These are phyloP conservation scores for Tiliqua scincoides DNA, from an alignment of 2,113 vertebrate species.

Conservation along the genomic window DNA sequence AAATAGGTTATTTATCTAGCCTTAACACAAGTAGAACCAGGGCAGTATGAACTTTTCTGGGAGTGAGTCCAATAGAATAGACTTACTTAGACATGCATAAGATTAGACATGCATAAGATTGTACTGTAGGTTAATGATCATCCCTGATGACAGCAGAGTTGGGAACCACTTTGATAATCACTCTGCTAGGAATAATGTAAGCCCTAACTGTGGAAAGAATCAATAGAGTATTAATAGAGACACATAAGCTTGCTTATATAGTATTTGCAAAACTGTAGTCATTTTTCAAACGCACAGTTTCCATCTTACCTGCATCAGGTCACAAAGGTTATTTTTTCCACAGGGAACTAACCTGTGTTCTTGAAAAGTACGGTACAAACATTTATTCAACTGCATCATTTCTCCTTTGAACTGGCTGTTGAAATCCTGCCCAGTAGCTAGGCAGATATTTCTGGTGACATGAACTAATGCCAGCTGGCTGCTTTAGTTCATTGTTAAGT, in stretches of 20 bases:
- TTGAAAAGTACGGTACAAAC: not conserved
- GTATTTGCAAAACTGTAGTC: not conserved
- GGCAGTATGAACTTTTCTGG: too few relatives aligned
- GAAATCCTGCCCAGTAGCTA: too few relatives aligned
- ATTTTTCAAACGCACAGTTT: too few relatives aligned
- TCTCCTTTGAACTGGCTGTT: too few relatives aligned
- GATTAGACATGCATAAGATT: too few relatives aligned
- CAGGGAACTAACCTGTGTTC: too few relatives aligned
- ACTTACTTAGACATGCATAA: too few relatives aligned
- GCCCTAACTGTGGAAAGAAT: not conserved
- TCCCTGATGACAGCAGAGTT: not conserved
- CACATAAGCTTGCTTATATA: not conserved
- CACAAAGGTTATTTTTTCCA: too few relatives aligned
- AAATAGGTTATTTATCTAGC: not conserved
- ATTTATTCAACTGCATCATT: too few relatives aligned
- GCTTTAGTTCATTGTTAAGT: not conserved
- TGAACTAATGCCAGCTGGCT: not conserved
- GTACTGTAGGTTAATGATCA: not conserved
- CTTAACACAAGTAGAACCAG: not conserved
- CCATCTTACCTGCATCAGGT: too few relatives aligned
- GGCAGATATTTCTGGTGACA: too few relatives aligned
- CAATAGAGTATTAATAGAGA: not conserved
- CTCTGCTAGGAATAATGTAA: not conserved
- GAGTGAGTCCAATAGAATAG: too few relatives aligned
- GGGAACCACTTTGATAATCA: not conserved